Evolutionary conservation across 2,888 invertebrate species (phyloP), one percentile per base, ranked within the genome.

Genomic region (Dryococelus australis): DNA sequence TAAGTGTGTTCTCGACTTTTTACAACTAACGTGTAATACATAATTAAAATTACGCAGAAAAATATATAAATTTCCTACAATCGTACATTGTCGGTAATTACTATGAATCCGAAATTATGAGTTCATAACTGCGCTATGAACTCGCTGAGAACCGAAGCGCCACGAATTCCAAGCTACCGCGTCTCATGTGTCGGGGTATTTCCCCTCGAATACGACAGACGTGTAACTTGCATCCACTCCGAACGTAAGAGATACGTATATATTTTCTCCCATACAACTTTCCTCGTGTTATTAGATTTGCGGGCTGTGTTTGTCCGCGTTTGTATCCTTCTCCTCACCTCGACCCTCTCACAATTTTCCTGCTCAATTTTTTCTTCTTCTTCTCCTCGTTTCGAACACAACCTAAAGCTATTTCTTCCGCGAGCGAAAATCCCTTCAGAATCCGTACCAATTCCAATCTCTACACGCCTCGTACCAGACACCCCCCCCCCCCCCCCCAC

Each of bases 361-460:
- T n/a, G 8, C 51, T 10, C 51, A 51, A 51, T 51, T 51, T 51
- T 51, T 51, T 51, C 13, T 51, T n/a, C n/a, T n/a, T n/a, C 47
- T 12, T 20, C 6, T 65, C 20, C 65, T 65, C 65, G 24, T 16
- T 8, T 6, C 65, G 65, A 20, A 16, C 65, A 65, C 65, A 65
- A 24, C 65, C 65, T 65, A 16, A 65, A 65, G 65, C 65, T 65
- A 65, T 65, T 65, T 65, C 65, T 65, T 65, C 65, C 65, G 65
- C 65, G 65, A 65, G 65, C 65, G 65, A 65, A 65, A 65, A 65
- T 65, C 65, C 65, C 65, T 65, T 65, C 65, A 65, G 65, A 65
- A 65, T 65, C 65, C 65, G 65, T 20, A 65, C 65, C 65, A 65
- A 65, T 65, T 65, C 65, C 65, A 65, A 65, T 65, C 65, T 65